A percentile compares a stretch with the other conserved stretches of the same genome.
These are phyloP conservation scores for Tauraco hartlaubi DNA, from an alignment of 2,797 vertebrate species.

Conservation along the genomic window DNA sequence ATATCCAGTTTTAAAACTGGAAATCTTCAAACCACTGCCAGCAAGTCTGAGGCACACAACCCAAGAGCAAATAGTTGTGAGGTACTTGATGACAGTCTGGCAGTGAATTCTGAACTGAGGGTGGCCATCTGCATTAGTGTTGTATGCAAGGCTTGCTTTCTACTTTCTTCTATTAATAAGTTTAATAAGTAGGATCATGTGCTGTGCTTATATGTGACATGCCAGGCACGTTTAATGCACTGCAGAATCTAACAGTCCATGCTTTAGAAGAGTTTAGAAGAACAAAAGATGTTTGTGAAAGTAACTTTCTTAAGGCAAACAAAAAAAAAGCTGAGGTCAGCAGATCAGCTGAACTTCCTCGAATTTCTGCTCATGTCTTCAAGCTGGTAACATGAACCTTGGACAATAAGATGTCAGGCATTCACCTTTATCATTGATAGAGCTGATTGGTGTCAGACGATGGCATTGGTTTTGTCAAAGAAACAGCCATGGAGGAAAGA, in stretches of 20 bases:
- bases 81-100: neutral
- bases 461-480: neutral
- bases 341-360: neutral
- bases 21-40: neutral
- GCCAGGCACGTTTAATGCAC: neutral
- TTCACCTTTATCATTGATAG: neutral
- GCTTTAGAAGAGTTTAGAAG: neutral
- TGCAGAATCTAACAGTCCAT: neutral
- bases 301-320: neutral
- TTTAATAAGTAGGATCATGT: slow-evolving; percentile 19
- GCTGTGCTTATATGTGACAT: neutral
- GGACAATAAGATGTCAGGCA: neutral
- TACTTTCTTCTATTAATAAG: neutral
- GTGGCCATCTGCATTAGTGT: neutral
- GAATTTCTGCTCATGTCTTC: neutral
- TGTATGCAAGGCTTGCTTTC: neutral
- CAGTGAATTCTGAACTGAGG: neutral
- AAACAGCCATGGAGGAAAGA: neutral
- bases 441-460: neutral
- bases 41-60: neutral
- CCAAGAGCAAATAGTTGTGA: neutral
- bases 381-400: neutral
- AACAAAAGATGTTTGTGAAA: neutral
- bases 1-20: neutral
- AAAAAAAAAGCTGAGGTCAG: neutral